Conservation (phyloP, 2,113 vertebrate genomes). For the Forbesichthys agassizii region DNA sequence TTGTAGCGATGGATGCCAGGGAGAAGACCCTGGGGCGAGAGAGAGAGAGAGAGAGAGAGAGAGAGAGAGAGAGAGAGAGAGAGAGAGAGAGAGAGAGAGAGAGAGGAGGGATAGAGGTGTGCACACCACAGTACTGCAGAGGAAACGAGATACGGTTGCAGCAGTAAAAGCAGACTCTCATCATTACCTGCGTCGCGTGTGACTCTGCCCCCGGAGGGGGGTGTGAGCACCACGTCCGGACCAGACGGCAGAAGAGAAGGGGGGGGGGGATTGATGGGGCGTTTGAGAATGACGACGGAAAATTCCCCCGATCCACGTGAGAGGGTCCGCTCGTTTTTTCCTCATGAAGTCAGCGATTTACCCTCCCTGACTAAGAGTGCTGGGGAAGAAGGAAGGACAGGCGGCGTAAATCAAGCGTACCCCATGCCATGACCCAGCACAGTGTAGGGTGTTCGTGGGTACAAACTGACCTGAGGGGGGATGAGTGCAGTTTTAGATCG, state of each 20-base stretch:
- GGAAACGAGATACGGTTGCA: too few species aligned
- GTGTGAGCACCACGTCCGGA: constrained; percentile 22
- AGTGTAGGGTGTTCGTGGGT: too few species aligned
- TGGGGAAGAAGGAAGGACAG: background rate
- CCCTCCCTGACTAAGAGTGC: constrained; percentile 5
- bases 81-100: too few species aligned
- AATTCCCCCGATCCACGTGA: constrained; percentile 9
- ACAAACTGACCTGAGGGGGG: too few species aligned
- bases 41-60: too few species aligned
- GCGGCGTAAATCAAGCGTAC: constrained; percentile 10
- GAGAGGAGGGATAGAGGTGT: too few species aligned
- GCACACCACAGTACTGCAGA: too few species aligned
- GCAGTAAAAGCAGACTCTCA: background rate
- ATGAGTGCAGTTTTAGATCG: too few species aligned
- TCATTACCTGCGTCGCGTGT: constrained; percentile 17
- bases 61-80: too few species aligned
- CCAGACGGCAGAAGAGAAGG: background rate
- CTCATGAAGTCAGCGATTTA: constrained; percentile 15
- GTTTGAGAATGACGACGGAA: constrained; percentile 15
- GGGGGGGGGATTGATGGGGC: background rate
- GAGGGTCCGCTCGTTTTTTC: constrained; percentile 8
- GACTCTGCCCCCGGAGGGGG: constrained; percentile 24
- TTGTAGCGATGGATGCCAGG: too few species aligned
- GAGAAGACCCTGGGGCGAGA: too few species aligned
- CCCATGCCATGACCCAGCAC: background rate